Base-by-base conservation (phyloP, 1,140 invertebrate species). In the Trichomalopsis sarcophagae region DNA sequence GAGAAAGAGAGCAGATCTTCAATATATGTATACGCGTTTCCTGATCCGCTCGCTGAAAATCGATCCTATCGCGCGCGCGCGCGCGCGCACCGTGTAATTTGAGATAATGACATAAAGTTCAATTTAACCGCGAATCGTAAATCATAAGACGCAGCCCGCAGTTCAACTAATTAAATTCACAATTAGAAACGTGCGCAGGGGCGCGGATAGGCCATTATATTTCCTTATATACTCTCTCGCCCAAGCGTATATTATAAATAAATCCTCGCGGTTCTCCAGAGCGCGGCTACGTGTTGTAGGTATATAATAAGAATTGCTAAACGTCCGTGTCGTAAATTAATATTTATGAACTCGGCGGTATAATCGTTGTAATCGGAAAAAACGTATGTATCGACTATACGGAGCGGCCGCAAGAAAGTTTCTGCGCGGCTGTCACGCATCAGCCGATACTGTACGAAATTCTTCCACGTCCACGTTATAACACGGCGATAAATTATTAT, bases 91-190 rank as follows among this genome's bases (percentile, higher is more conserved):
- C 17, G 7, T 55, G 82, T 27, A 78, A 84, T 84, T 79, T 77
- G 23, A 73, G 68, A 40, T 84, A 79, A 84, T 84, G 76, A 84
- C 82, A 78, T 71, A 27, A 78, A 84, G 62, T 71, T 84, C 75
- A 71, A 78, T 84, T 69, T 78, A 33, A 78, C 74, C n/a, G 50
- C 69, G 40, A 83, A 68, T 78, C 73, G 75, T 71, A 71, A 69
- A 84, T 78, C 13, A 84, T 36, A 71, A 79, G 2, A 71, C 68
- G 68, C n/a, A n/a, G 68, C 2, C 27, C 27, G 27, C 5, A n/a
- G 30, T 10, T 10, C 44, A n/a, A n/a, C 68, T 84, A 73, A 84
- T 84, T 79, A 84, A 84, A 79, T 79, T 74, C 11, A 75, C 82
- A 66, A 84, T 77, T 84, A 79, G 82, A 84, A 77, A 84, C 33